Conservation (phyloP, 1,140 invertebrate species). For the Penaeus vannamei region DNA sequence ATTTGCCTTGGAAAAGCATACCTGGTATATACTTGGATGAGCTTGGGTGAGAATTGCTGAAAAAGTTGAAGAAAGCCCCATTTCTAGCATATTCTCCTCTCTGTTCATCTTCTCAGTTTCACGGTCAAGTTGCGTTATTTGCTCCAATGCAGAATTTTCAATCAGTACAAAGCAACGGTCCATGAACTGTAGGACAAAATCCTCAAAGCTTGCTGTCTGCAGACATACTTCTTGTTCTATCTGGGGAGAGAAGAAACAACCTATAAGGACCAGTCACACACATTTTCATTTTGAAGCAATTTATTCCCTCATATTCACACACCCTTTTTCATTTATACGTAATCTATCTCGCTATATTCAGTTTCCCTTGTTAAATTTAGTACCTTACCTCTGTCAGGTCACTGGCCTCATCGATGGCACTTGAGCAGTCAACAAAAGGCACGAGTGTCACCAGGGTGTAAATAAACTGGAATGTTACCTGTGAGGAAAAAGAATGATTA, state of each 20-base stretch:
- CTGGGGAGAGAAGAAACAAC: slow-evolving; percentile 69
- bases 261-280: no score
- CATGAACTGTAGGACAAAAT: slow-evolving; percentile 89
- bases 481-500: background rate
- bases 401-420: slow-evolving; percentile 74
- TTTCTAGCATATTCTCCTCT: slow-evolving; percentile 81
- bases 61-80: slow-evolving; percentile 80
- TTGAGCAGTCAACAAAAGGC: slow-evolving; percentile 88
- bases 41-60: slow-evolving; percentile 79
- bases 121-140: slow-evolving; percentile 71
- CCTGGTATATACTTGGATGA: slow-evolving; percentile 77
- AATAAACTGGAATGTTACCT: slow-evolving; percentile 81
- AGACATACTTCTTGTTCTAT: slow-evolving; percentile 84
- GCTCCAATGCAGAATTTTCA: slow-evolving; percentile 74
- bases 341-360: no score
- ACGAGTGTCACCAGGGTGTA: slow-evolving; percentile 83
- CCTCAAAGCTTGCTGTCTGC: slow-evolving; percentile 87
- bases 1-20: slow-evolving; percentile 48
- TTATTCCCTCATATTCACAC: no score
- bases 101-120: slow-evolving; percentile 78
- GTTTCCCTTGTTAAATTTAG: no score
- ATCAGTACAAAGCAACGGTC: slow-evolving; percentile 83
- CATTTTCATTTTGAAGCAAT: no score
- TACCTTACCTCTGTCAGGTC: slow-evolving; percentile 82
- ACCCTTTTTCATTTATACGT: no score